Conservation (phyloP, 2,888 invertebrate genomes). For the Lamellibrachia columna region DNA sequence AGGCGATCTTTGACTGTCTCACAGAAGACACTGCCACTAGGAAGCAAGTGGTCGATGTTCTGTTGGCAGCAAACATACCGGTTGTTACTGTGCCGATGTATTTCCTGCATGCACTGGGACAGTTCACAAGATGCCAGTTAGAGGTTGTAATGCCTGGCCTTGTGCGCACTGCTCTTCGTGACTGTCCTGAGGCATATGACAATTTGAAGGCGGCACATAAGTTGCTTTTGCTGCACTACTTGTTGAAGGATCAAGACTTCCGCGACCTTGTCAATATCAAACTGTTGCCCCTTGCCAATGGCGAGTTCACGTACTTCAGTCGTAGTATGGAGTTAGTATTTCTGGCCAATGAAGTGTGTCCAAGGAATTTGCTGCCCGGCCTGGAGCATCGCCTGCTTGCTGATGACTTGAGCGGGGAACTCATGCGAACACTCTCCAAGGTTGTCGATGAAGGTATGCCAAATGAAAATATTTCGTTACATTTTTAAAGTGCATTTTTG, state of each 20-base stretch:
- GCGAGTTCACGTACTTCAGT: slow-evolving; percentile 37
- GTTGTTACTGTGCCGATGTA: slow-evolving; percentile 36
- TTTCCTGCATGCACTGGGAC: slow-evolving; percentile 39
- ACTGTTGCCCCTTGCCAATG: slow-evolving; percentile 42
- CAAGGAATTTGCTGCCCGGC: slow-evolving; percentile 36
- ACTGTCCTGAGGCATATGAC: slow-evolving; percentile 24
- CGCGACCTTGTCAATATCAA: slow-evolving; percentile 31
- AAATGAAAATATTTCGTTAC: neutral
- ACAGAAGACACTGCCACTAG: slow-evolving; percentile 30
- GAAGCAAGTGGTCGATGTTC: slow-evolving; percentile 29
- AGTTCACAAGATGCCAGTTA: slow-evolving; percentile 24
- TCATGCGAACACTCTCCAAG: slow-evolving; percentile 33
- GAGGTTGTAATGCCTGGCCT: slow-evolving; percentile 32
- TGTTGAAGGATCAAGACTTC: slow-evolving; percentile 40
- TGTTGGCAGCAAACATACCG: slow-evolving; percentile 27
- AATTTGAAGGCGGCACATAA: slow-evolving; percentile 22
- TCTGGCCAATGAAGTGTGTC: slow-evolving; percentile 27
- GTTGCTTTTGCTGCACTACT: slow-evolving; percentile 33
- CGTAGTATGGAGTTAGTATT: slow-evolving; percentile 22
- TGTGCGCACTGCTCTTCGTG: slow-evolving; percentile 28
- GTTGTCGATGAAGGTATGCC: slow-evolving; percentile 38
- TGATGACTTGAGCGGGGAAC: slow-evolving; percentile 29
- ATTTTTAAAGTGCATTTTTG: neutral
- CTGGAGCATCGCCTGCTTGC: slow-evolving; percentile 32
- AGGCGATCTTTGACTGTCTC: slow-evolving; percentile 41